Evolutionary conservation across 2,888 invertebrate species (phyloP).

Genomic region (Tetrapedia diversipes): DNA sequence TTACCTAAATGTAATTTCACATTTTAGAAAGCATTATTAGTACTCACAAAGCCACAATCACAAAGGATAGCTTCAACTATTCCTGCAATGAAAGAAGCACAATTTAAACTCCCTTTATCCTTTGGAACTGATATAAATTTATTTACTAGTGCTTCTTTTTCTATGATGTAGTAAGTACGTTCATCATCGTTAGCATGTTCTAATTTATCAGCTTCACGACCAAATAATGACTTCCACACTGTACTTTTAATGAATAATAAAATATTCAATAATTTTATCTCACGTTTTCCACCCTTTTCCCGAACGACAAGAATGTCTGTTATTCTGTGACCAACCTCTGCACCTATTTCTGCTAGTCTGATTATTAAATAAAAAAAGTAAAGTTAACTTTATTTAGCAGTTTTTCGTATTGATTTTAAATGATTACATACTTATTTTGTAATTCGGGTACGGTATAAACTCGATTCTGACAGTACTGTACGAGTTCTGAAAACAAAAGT

Average conservation of each 20-base stretch:
- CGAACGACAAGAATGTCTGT: conserved; percentile 97
- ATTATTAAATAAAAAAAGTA: conserved; percentile 59
- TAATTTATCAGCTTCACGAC: conserved; percentile 98
- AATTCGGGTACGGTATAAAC: conserved; percentile 97
- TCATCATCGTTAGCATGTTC: conserved; percentile 99
- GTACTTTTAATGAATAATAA: conserved; percentile 97
- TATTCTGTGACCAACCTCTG: conserved; percentile 96
- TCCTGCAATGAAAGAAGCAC: conserved; percentile 99
- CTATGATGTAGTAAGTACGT: conserved; percentile 98
- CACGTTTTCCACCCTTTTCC: conserved; percentile 96
- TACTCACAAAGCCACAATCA: conserved; percentile 97
- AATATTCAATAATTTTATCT: conserved; percentile 97
- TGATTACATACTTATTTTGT: conserved; percentile 91
- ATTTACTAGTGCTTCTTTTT: conserved; percentile 98
- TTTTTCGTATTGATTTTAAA: not conserved
- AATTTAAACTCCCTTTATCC: conserved; percentile 98
- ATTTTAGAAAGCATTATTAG: too few species aligned
- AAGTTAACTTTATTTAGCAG: not conserved
- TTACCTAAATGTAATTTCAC: not conserved
- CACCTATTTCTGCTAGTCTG: conserved; percentile 96
- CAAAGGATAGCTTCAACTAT: conserved; percentile 98
- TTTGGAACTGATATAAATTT: conserved; percentile 98
- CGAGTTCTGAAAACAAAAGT: conserved; percentile 97
- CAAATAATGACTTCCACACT: conserved; percentile 99
- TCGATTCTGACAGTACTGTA: conserved; percentile 98